Conservation (phyloP, 2,797 vertebrate species). For the Arrhamphus sclerolepis region DNA sequence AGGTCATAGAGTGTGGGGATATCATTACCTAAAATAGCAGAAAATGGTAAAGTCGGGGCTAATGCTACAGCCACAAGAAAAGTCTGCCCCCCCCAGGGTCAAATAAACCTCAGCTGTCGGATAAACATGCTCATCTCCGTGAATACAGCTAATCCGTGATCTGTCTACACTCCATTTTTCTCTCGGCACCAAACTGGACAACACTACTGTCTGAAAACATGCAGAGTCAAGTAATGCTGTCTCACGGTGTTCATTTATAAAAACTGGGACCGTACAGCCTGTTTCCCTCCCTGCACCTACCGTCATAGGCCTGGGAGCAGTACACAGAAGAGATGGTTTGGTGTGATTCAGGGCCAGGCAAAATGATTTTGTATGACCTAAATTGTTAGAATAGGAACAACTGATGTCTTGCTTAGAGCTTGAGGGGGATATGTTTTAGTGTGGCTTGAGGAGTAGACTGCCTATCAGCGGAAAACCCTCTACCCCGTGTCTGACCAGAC, state of each 20-base stretch:
- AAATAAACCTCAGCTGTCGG: background rate
- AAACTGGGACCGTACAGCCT: background rate
- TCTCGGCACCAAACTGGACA: background rate
- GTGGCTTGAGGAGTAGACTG: background rate
- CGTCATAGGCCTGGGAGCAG: background rate
- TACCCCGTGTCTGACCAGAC: background rate
- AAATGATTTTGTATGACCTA: too few species aligned
- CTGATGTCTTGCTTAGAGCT: background rate
- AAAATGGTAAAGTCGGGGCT: background rate
- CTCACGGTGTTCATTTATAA: slow-evolving; percentile 3
- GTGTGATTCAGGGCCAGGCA: background rate
- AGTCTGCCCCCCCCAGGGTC: background rate
- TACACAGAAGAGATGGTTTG: background rate
- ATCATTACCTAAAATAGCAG: background rate
- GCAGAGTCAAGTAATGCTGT: background rate
- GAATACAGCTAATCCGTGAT: background rate
- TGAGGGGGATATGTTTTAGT: background rate
- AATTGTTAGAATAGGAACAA: background rate
- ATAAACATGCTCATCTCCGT: background rate
- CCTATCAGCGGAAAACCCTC: background rate
- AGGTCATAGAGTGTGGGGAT: background rate
- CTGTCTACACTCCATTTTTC: background rate
- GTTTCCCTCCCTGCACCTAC: background rate
- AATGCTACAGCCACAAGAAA: background rate
- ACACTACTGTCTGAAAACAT: background rate